Percentiles rank a stretch among this genome's conserved stretches.
These are phyloP conservation scores for Lutraria rhynchaena DNA, from an alignment of 1,140 invertebrate genomes.

Conservation along the genomic window DNA sequence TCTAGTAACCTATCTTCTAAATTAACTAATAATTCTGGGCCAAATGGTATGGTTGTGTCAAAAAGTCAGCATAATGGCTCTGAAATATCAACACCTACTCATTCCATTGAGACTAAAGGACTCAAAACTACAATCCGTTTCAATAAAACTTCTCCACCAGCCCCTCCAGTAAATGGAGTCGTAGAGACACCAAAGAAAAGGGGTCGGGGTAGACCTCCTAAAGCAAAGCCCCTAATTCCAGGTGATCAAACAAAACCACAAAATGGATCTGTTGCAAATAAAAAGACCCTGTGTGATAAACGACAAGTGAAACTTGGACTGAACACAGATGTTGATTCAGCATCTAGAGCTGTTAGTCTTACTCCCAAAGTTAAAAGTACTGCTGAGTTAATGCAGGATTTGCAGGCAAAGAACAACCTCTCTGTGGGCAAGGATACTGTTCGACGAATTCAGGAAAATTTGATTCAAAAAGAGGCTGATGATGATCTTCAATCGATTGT, in stretches of 20 bases:
- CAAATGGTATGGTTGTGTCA: constrained; percentile 57
- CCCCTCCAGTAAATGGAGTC: constrained; percentile 42
- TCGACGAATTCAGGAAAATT: constrained; percentile 79
- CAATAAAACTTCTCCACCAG: constrained; percentile 56
- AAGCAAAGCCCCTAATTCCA: constrained; percentile 17
- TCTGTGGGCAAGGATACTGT: constrained; percentile 78
- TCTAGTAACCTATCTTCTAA: constrained; percentile 27
- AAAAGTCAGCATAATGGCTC: constrained; percentile 37
- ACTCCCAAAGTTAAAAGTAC: constrained; percentile 91
- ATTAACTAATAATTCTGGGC: constrained; percentile 37
- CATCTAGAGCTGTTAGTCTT: constrained; percentile 51
- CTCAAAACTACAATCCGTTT: constrained; percentile 58
- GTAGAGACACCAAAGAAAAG: constrained; percentile 50
- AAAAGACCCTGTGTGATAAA: constrained; percentile 48
- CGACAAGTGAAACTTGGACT: constrained; percentile 40
- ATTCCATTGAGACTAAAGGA: constrained; percentile 59
- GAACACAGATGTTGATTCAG: constrained; percentile 27
- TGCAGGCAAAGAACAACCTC: constrained; percentile 86
- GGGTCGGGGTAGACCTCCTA: constrained; percentile 45
- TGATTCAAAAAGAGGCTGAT: constrained; percentile 80
- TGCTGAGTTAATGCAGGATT: constrained; percentile 90
- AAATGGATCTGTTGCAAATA: constrained; percentile 44
- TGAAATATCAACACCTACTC: constrained; percentile 49
- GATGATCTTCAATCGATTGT: constrained; percentile 73
- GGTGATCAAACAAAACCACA: constrained; percentile 30